Conservation (phyloP, 2,113 vertebrate genomes). For the Hipposideros armiger region DNA sequence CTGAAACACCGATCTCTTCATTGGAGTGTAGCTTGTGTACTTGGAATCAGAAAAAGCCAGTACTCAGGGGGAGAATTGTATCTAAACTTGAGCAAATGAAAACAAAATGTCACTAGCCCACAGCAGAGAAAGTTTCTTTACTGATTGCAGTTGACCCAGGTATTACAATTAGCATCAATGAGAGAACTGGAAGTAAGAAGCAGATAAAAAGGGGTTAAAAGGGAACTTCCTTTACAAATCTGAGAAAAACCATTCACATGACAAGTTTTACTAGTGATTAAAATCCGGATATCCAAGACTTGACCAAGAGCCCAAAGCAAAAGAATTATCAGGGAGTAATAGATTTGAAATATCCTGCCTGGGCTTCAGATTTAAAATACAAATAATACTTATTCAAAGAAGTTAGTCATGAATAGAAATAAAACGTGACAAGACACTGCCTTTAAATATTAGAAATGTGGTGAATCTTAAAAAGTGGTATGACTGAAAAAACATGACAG, state of each 20-base stretch:
- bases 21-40: neutral
- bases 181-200: neutral
- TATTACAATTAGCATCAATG: neutral
- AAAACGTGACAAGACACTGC: constrained; percentile 38
- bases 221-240: neutral
- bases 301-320: neutral
- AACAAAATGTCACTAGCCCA: neutral
- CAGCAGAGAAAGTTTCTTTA: neutral
- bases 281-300: neutral
- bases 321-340: neutral
- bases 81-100: constrained; percentile 1
- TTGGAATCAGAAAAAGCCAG: neutral
- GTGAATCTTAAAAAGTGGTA: constrained; percentile 39
- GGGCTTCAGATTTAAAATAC: constrained; percentile 51
- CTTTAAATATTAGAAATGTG: constrained; percentile 22
- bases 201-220: neutral
- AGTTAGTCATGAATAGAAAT: constrained; percentile 45
- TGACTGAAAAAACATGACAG: neutral
- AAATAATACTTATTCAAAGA: constrained; percentile 42
- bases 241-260: neutral
- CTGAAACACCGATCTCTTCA: neutral
- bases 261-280: neutral
- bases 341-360: neutral
- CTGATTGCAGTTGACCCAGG: neutral
- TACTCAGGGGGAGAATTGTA: neutral